These are phyloP conservation scores for Gallinago jamesoni DNA, from an alignment of 2,113 vertebrate genomes.

Conservation along the genomic window DNA sequence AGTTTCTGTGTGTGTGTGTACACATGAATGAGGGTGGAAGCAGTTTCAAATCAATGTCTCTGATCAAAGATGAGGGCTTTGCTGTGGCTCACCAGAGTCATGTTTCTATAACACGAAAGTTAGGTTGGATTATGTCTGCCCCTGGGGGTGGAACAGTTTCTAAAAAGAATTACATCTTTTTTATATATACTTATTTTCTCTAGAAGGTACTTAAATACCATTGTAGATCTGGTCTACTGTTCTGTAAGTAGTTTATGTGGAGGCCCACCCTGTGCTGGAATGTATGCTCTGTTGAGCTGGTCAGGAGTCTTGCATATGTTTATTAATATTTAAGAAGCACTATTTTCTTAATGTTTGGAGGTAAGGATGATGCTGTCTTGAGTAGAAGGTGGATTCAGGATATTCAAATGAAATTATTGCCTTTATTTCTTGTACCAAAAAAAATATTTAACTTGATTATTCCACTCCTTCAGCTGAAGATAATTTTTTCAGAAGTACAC, in stretches of 20 bases:
- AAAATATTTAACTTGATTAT: background rate
- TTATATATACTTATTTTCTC: background rate
- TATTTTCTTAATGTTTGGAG: background rate
- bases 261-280: background rate
- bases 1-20: too few species aligned
- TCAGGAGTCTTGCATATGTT: background rate
- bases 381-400: background rate
- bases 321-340: background rate
- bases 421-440: background rate
- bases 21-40: background rate
- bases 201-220: background rate
- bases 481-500: background rate
- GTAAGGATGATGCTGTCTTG: background rate
- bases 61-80: background rate
- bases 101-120: background rate
- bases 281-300: fast-evolving
- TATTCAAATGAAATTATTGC: background rate
- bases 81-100: background rate
- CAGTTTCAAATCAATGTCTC: background rate
- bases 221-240: background rate
- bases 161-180: background rate
- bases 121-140: background rate
- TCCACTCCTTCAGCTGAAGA: background rate
- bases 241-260: background rate
- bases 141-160: background rate